Base-by-base conservation (phyloP, 2,797 vertebrate species). In the Sylvilagus floridanus region DNA sequence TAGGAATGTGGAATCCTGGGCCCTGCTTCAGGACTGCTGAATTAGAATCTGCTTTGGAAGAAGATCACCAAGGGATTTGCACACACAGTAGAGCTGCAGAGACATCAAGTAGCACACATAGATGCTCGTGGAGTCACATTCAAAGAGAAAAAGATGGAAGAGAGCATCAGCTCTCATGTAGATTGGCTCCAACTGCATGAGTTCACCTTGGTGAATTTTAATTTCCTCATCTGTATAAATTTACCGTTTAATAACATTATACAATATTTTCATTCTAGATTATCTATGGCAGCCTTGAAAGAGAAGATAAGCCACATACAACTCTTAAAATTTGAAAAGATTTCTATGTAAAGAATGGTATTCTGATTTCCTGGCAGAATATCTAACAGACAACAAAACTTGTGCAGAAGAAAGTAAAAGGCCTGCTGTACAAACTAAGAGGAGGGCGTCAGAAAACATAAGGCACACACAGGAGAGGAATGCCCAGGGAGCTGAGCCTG, bases 261-360 rank as follows among this genome's bases (percentile, higher is more conserved):
- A 42, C 30, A 60, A n/a, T 87, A 50, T 76, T 85, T 95, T 66
- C 72, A 89, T 88, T 94, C 68, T 81, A 26, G 32, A n/a, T 4
- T 57, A 60, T 71, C 47, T 66, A 24, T 72, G 26, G 17, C n/a
- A 76, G 19, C 5, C n/a, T 90, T 52, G 13, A 94, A 82, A 95
- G 65, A 63, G 21, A 86, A 88, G 42, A 84, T 24, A 92, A 78
- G 8, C 7, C 22, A 79, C 62, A 30, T 26, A 82, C 72, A 19
- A 84, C 82, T 57, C 65, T 17, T 78, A 73, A 71, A 30, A 73
- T 73, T 62, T 85, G n/a, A 65, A 93, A 42, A 85, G 21, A 13
- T 35, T 90, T 83, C 32, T 11, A 73, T 24, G 88, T 83, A 73
- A 82, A 90, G 77, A 88, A 9, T 50, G 71, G 5, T 7, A 13